These are phyloP conservation scores for Myrmophylax atrothorax DNA, from an alignment of 2,113 vertebrate genomes.

Conservation along the genomic window DNA sequence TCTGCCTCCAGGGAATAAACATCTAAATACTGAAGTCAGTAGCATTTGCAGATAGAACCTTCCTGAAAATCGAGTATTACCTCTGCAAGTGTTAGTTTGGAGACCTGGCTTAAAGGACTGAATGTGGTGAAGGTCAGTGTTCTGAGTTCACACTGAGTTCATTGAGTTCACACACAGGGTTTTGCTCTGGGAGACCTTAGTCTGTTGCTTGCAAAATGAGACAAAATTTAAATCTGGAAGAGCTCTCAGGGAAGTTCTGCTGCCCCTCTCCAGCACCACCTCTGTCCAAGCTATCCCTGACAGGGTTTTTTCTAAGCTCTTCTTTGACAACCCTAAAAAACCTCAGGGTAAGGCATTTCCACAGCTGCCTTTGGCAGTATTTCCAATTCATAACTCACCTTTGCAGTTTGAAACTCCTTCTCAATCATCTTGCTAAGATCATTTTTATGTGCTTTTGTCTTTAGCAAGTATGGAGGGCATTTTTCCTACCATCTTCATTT, in stretches of 20 bases:
- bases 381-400: neutral
- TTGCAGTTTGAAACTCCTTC: neutral
- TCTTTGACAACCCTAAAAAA: neutral
- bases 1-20: neutral
- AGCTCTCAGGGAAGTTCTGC: neutral
- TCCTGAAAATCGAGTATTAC: neutral
- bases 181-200: neutral
- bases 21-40: neutral
- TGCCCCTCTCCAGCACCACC: neutral
- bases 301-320: neutral
- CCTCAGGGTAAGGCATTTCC: neutral
- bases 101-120: neutral
- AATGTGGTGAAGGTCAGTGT: neutral
- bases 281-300: neutral
- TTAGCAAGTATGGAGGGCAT: neutral
- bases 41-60: neutral
- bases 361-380: neutral
- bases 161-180: neutral
- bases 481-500: neutral
- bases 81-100: neutral
- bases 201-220: neutral
- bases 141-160: neutral
- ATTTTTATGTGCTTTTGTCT: neutral
- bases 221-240: neutral
- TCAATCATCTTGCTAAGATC: neutral